Base-by-base conservation (phyloP, 2,113 vertebrate species). In the Calyptommatus sinebrachiatus region DNA sequence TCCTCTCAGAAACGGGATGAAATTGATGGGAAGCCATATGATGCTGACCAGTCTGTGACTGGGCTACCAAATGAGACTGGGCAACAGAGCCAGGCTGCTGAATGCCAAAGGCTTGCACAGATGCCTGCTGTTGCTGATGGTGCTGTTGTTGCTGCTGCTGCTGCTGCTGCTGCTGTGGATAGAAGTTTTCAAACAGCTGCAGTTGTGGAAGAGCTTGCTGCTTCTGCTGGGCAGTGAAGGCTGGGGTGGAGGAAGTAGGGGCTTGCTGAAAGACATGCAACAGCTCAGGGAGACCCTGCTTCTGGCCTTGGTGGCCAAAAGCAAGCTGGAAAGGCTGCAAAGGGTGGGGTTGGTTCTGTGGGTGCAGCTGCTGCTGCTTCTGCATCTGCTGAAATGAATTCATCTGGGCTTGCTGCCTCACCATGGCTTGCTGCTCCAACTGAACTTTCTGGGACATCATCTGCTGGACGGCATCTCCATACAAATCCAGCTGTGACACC, bases 311-410 rank as follows among this genome's bases (percentile, higher is more conserved):
- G 89, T 98, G 97, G 83, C 98, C 98, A 12, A 99, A 99, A 0
- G 98, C 98, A 92, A 99, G 81, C 90, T 99, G 98, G 90, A 99
- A 99, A 79, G 98, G 95, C 83, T 99, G 98, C 86, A 99, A 68
- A 0, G 98, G 96, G 1, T 98, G 95, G 45, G 94, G 95, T 77
- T 98, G 95, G 29, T 93, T 93, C 78, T 95, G 96, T 92, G 80
- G 87, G 6, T 74, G 75, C 45, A 93, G 94, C 53, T 85, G 78
- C 53, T 92, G 93, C 24, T 96, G 96, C 82, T 97, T 96, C 84
- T 96, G 93, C 91, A 96, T 94, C 8, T 95, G 89, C 5, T 96
- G 96, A 80, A 91, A 94, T 69, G 93, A 94, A 91, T 95, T 95
- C 31, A 95, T 91, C 77, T 95, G 92, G 10, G 93, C 92, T 75